A percentile compares a stretch with the other conserved stretches of the same genome.
Conservation (phyloP, 2,888 invertebrate genomes). For the Saturnia pavonia region DNA sequence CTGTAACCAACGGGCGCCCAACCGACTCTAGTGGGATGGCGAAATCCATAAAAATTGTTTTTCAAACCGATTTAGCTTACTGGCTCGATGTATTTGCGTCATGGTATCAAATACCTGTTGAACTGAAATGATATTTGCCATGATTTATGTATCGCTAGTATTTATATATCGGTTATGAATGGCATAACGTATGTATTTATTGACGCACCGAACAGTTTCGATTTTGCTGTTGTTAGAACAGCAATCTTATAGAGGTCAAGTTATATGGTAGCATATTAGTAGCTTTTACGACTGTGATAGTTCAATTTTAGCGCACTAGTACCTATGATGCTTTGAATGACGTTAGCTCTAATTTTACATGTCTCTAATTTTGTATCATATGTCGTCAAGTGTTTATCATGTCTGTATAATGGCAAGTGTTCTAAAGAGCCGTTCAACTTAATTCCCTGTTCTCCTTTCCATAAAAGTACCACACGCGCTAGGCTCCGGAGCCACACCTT, state of each 20-base stretch:
- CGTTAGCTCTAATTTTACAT: background rate
- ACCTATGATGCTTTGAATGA: background rate
- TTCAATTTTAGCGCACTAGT: too few species aligned
- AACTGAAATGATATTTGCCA: constrained; percentile 13
- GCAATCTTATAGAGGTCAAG: background rate
- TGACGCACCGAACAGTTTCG: background rate
- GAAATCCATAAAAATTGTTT: constrained; percentile 20
- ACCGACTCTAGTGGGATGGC: constrained; percentile 17
- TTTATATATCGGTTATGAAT: constrained; percentile 6
- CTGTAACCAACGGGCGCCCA: constrained; percentile 6
- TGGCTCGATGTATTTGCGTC: constrained; percentile 18
- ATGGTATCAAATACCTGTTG: constrained; percentile 12
- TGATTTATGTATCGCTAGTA: background rate
- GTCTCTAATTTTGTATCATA: too few species aligned
- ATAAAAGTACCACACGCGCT: too few species aligned
- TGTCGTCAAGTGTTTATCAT: too few species aligned
- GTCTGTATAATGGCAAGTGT: too few species aligned
- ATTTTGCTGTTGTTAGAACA: background rate
- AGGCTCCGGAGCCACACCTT: too few species aligned
- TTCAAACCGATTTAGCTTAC: constrained; percentile 19
- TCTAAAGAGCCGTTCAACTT: too few species aligned
- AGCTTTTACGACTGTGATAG: too few species aligned
- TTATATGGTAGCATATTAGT: background rate
- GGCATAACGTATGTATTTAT: background rate
- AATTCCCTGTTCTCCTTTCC: too few species aligned